phyloP scores from a whole-genome alignment of 2,797 vertebrate species.

The Artibeus lituratus region DNA sequence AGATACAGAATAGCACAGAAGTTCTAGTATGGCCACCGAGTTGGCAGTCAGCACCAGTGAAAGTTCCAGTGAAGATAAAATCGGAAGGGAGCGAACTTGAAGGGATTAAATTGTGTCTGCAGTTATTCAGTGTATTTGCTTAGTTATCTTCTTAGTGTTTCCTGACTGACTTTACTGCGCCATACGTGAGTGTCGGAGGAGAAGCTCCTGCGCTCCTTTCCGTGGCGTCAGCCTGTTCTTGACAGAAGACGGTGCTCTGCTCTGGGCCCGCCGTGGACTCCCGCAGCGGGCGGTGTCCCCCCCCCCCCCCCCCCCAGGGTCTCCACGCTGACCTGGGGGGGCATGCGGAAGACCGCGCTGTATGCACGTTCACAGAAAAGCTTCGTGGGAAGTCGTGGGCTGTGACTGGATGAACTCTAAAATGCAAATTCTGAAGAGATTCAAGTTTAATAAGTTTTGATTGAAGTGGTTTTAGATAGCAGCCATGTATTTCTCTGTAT shows the following conservation, averaged over 20 bases:
- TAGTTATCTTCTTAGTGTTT: not conserved
- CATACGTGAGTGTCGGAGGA: not conserved
- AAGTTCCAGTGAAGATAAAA: not conserved
- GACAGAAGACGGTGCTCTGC: rapidly evolving
- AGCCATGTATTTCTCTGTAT: not conserved
- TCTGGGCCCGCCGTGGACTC: not conserved
- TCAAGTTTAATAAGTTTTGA: not conserved
- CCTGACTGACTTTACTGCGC: not conserved
- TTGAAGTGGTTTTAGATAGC: not conserved
- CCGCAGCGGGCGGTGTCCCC: too few species aligned
- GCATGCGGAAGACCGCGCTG: not conserved
- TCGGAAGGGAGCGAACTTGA: not conserved
- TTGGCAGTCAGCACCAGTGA: not conserved
- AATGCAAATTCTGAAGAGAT: not conserved
- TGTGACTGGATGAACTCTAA: not conserved
- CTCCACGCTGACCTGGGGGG: not conserved
- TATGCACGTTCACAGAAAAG: not conserved
- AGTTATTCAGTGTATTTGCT: not conserved
- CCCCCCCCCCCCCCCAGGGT: not conserved
- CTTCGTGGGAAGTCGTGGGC: not conserved
- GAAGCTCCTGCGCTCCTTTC: not conserved
- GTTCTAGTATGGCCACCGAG: not conserved
- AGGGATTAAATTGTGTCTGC: not conserved
- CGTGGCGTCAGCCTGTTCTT: not conserved
- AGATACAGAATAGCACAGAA: not conserved